These are phyloP conservation scores for Mimas tiliae DNA, from an alignment of 2,888 invertebrate genomes.

Conservation along the genomic window DNA sequence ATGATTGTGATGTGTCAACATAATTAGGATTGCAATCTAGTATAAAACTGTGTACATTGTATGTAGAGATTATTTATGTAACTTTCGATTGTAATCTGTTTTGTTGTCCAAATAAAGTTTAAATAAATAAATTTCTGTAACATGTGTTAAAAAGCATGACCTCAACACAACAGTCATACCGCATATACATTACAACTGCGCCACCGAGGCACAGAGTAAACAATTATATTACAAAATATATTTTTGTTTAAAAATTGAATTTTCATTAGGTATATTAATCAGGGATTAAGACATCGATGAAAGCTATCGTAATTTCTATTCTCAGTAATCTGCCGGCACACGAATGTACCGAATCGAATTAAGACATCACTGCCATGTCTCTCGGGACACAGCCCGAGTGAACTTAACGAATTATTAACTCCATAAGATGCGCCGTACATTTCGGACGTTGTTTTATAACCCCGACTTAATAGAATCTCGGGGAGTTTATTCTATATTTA, in stretches of 20 bases:
- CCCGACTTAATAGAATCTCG: slow-evolving; percentile 39
- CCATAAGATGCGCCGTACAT: slow-evolving; percentile 29
- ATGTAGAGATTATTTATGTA: no score
- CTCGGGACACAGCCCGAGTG: slow-evolving; percentile 33
- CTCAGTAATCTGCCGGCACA: slow-evolving; percentile 33
- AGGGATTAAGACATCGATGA: not conserved
- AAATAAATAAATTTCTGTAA: no score
- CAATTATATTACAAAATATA: not conserved
- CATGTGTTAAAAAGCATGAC: no score
- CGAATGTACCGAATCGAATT: slow-evolving; percentile 38
- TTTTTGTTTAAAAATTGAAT: not conserved
- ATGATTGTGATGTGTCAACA: no score
- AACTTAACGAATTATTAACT: slow-evolving; percentile 45
- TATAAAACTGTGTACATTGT: no score
- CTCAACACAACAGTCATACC: no score
- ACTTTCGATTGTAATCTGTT: no score
- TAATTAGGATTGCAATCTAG: no score
- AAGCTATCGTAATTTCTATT: slow-evolving; percentile 29
- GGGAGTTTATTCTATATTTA: slow-evolving; percentile 38
- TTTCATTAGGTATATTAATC: not conserved
- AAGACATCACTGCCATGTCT: slow-evolving; percentile 37
- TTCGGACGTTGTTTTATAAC: slow-evolving; percentile 29
- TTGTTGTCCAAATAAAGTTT: no score
- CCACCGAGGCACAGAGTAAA: no score
- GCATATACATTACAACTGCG: no score